Percentiles rank a stretch among this genome's conserved stretches.
These are phyloP conservation scores for Cromileptes altivelis DNA, from an alignment of 2,113 vertebrate genomes.

Conservation along the genomic window DNA sequence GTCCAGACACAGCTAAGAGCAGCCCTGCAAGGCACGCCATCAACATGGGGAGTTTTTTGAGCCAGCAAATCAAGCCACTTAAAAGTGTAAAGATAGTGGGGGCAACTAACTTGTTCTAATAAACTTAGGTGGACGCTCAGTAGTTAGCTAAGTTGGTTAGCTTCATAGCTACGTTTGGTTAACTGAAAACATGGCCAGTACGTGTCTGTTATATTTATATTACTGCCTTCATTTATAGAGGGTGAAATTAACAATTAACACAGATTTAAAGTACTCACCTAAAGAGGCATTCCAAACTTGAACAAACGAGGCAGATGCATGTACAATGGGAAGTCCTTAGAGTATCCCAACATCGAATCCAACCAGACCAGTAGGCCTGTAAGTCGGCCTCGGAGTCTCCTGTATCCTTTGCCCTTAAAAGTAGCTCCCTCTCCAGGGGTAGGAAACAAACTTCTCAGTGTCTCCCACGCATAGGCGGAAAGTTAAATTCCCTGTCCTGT, in stretches of 20 bases:
- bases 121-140: constrained; percentile 52
- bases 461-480: constrained; percentile 80
- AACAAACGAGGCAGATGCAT: constrained; percentile 66
- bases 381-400: constrained; percentile 92
- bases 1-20: constrained; percentile 50
- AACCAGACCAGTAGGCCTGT: constrained; percentile 87
- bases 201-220: constrained; percentile 37
- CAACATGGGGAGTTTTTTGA: constrained; percentile 5
- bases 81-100: constrained; percentile 25
- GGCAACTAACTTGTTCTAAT: constrained; percentile 41
- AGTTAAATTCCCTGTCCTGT: constrained; percentile 84
- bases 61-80: constrained; percentile 5
- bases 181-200: constrained; percentile 59
- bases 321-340: constrained; percentile 64
- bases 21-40: constrained; percentile 22
- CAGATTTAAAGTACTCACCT: constrained; percentile 79
- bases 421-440: constrained; percentile 82
- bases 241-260: neutral
- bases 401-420: constrained; percentile 86
- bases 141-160: constrained; percentile 67
- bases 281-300: constrained; percentile 82
- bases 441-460: constrained; percentile 85
- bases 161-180: constrained; percentile 43
- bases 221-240: neutral
- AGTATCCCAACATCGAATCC: constrained; percentile 85